These are phyloP conservation scores for Drosophila helvetica DNA, from an alignment of 2,888 invertebrate species.

Conservation along the genomic window DNA sequence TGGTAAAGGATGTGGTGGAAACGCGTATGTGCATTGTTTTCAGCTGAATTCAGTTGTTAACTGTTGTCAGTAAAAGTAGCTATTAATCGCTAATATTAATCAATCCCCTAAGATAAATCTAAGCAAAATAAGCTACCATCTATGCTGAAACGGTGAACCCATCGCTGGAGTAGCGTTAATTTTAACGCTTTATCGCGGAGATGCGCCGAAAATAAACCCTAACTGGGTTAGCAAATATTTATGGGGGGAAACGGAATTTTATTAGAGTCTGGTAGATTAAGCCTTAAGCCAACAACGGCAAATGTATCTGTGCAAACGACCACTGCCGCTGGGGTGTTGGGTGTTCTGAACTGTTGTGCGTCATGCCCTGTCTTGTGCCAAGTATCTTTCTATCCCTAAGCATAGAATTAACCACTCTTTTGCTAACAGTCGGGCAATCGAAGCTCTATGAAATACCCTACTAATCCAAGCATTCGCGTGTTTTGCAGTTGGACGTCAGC, in stretches of 20 bases:
- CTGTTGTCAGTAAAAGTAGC: too few species aligned
- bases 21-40: background rate
- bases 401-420: conserved; percentile 1
- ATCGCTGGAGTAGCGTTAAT: conserved; percentile 10
- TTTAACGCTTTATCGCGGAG: conserved; percentile 18
- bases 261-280: conserved; percentile 47
- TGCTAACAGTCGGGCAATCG: conserved; percentile 27
- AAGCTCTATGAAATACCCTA: background rate
- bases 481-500: conserved; percentile 86
- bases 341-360: conserved; percentile 44
- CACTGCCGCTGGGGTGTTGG: conserved; percentile 12
- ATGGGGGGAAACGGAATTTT: conserved; percentile 30
- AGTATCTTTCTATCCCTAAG: conserved; percentile 7
- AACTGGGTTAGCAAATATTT: conserved; percentile 60
- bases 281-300: conserved; percentile 40
- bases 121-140: conserved; percentile 12
- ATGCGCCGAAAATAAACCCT: conserved; percentile 29
- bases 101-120: conserved; percentile 8
- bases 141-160: conserved; percentile 24
- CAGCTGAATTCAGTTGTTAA: background rate
- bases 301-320: conserved; percentile 21
- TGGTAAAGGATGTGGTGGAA: background rate
- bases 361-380: conserved; percentile 20
- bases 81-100: too few species aligned
- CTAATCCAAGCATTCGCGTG: conserved; percentile 33